Conservation (phyloP, 2,113 vertebrate species). For the Vulpes lagopus region DNA sequence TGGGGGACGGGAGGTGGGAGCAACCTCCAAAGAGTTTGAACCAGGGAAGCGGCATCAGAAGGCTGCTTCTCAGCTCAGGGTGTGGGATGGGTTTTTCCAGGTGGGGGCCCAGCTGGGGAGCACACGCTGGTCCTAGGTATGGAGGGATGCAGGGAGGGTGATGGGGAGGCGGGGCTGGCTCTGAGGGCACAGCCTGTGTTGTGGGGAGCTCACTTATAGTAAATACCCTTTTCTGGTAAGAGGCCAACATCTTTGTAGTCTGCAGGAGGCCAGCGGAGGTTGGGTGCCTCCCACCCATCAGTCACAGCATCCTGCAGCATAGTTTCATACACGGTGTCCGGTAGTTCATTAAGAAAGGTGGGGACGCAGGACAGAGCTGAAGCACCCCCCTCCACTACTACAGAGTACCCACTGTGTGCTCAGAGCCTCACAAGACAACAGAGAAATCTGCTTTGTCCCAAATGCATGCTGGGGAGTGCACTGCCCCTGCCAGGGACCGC, state of each 20-base stretch:
- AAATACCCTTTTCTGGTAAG: neutral
- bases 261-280: neutral
- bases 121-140: accelerated
- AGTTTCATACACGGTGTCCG: accelerated
- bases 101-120: neutral
- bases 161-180: accelerated
- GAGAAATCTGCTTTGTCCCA: neutral
- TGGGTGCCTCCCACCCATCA: neutral
- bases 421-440: neutral
- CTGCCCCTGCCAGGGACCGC: neutral
- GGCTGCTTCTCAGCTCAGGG: neutral
- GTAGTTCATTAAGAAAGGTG: neutral
- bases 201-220: accelerated
- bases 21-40: neutral
- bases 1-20: neutral
- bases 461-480: too few relatives aligned
- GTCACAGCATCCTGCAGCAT: neutral
- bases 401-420: neutral
- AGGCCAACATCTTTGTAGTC: neutral
- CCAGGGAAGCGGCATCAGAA: neutral
- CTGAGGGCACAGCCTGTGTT: neutral
- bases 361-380: neutral
- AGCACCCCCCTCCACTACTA: too few relatives aligned
- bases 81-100: neutral
- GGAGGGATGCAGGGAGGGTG: accelerated